A percentile compares a stretch with the other conserved stretches of the same genome.
phyloP scores from a whole-genome alignment of 2,797 vertebrate genomes.

The Adrianichthys oophorus region DNA sequence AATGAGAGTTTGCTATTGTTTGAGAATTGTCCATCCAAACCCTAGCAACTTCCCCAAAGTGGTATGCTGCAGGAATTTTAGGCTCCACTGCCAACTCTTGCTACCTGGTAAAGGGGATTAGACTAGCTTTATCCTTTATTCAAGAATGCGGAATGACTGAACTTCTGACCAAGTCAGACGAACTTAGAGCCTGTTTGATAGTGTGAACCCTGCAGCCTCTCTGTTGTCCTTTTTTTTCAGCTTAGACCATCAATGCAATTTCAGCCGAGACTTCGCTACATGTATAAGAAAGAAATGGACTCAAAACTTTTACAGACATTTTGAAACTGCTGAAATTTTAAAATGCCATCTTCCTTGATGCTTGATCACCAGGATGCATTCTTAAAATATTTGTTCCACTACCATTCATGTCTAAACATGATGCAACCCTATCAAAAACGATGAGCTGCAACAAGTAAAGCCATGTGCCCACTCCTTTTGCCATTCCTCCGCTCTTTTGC shows the following conservation, averaged over 20 bases:
- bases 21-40: constrained; percentile 71
- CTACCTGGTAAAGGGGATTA: constrained; percentile 91
- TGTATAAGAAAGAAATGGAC: too few species aligned
- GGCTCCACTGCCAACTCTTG: constrained; percentile 78
- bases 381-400: too few species aligned
- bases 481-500: constrained; percentile 26
- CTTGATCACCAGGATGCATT: too few species aligned
- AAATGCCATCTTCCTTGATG: too few species aligned
- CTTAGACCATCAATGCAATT: neutral
- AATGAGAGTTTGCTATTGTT: constrained; percentile 76
- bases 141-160: constrained; percentile 87
- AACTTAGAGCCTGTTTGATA: too few species aligned
- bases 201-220: constrained; percentile 22
- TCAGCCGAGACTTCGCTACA: too few species aligned
- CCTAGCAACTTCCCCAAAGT: constrained; percentile 82
- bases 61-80: constrained; percentile 86
- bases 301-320: too few species aligned
- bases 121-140: constrained; percentile 84
- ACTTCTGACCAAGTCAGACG: constrained; percentile 72
- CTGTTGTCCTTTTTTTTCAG: constrained; percentile 11
- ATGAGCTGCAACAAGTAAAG: constrained; percentile 45
- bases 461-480: constrained; percentile 14
- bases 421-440: constrained; percentile 24
- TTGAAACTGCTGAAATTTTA: too few species aligned
- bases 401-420: constrained; percentile 20